These are phyloP conservation scores for Phyllotreta striolata DNA, from an alignment of 2,888 invertebrate genomes.

Conservation along the genomic window DNA sequence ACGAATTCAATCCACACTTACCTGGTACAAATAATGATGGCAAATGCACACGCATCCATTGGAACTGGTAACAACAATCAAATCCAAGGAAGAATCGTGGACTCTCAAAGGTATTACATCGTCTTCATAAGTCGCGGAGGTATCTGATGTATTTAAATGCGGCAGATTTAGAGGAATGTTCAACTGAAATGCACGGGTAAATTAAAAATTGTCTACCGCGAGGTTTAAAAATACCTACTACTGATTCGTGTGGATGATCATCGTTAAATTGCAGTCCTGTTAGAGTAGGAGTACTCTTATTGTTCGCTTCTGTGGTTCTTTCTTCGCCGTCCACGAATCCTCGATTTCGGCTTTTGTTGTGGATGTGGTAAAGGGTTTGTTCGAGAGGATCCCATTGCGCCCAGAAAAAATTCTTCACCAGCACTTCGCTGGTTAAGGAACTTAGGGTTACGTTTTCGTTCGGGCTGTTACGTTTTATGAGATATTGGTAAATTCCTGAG, in stretches of 20 bases:
- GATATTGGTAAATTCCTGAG: constrained; percentile 58
- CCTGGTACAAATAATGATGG: constrained; percentile 83
- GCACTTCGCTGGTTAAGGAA: constrained; percentile 55
- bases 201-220: not conserved
- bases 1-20: constrained; percentile 37
- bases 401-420: constrained; percentile 81
- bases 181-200: constrained; percentile 64
- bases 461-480: constrained; percentile 47
- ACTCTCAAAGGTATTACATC: constrained; percentile 81
- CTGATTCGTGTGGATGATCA: constrained; percentile 85
- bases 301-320: constrained; percentile 61
- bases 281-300: constrained; percentile 73
- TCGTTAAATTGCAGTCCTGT: constrained; percentile 89
- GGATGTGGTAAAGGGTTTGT: constrained; percentile 85
- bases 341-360: constrained; percentile 74
- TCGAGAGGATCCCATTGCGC: constrained; percentile 85
- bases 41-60: constrained; percentile 79
- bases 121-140: constrained; percentile 79
- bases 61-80: constrained; percentile 79
- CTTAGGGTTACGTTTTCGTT: constrained; percentile 34
- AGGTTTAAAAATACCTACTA: constrained; percentile 63
- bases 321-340: constrained; percentile 73
- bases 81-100: constrained; percentile 82
- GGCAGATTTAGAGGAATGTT: constrained; percentile 86
- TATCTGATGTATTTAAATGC: constrained; percentile 65